A percentile compares a stretch with the other conserved stretches of the same genome.
These are phyloP conservation scores for Gracilinanus agilis DNA, from an alignment of 2,113 vertebrate species.

Conservation along the genomic window DNA sequence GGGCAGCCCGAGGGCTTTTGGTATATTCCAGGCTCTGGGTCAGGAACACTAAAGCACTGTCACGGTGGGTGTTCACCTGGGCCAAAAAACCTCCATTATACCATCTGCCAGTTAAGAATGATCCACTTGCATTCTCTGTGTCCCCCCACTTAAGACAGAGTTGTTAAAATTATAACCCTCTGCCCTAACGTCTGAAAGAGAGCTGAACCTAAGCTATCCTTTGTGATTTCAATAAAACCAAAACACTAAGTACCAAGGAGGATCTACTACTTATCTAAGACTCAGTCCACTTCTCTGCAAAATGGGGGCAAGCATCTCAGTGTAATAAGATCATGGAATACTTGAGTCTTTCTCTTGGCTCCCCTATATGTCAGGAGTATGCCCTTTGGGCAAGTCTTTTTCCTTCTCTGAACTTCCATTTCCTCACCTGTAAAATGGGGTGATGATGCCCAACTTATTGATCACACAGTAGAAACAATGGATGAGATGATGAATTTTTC, in stretches of 20 bases:
- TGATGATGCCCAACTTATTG: not conserved
- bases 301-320: not conserved
- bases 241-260: not conserved
- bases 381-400: not conserved
- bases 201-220: not conserved
- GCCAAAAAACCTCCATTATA: not conserved
- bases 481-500: not conserved
- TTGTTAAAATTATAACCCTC: not conserved
- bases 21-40: constrained; percentile 71
- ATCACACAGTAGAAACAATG: not conserved
- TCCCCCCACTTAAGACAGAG: not conserved
- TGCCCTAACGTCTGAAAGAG: not conserved
- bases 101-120: not conserved
- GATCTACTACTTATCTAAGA: not conserved
- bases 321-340: not conserved
- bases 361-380: not conserved
- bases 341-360: not conserved
- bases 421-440: not conserved
- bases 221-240: not conserved
- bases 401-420: not conserved
- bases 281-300: not conserved
- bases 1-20: constrained; percentile 57
- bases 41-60: constrained; percentile 66
- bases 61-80: constrained; percentile 69
- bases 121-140: not conserved